A percentile compares a stretch with the other conserved stretches of the same genome.
These are phyloP conservation scores for Pharmacophagus antenor DNA, from an alignment of 2,888 invertebrate species.

Conservation along the genomic window DNA sequence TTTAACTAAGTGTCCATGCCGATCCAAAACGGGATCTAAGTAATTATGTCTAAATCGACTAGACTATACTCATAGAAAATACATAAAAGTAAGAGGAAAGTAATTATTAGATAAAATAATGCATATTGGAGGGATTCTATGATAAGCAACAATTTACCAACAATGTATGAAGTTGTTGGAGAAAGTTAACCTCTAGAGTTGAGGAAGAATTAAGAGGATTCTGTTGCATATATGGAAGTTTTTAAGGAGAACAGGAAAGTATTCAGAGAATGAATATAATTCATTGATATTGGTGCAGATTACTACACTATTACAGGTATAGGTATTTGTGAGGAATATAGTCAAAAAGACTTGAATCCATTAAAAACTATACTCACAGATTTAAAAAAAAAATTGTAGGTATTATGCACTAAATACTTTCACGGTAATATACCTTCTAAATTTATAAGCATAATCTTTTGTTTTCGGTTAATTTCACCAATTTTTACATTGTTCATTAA, in stretches of 20 bases:
- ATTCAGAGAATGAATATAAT: neutral
- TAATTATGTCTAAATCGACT: neutral
- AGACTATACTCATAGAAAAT: neutral
- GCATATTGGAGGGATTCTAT: slow-evolving; percentile 13
- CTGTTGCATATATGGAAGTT: slow-evolving; percentile 11
- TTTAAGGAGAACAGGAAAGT: slow-evolving; percentile 3
- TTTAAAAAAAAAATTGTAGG: too few species aligned
- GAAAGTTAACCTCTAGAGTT: slow-evolving; percentile 25
- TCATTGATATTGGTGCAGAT: neutral
- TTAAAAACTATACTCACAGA: too few species aligned
- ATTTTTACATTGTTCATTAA: too few species aligned
- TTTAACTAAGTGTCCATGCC: neutral
- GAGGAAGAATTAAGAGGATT: slow-evolving; percentile 7
- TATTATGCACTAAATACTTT: too few species aligned
- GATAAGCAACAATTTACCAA: slow-evolving; percentile 27
- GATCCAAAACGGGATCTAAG: neutral
- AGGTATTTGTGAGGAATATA: too few species aligned
- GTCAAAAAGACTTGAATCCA: too few species aligned
- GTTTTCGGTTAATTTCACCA: too few species aligned
- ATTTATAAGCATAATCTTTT: too few species aligned
- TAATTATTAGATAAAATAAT: slow-evolving; percentile 14
- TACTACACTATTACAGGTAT: too few species aligned
- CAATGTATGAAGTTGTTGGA: slow-evolving; percentile 4
- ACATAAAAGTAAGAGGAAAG: neutral
- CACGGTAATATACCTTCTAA: too few species aligned